These are phyloP conservation scores for Lepus timidus DNA, from an alignment of 2,113 vertebrate genomes.

Conservation along the genomic window DNA sequence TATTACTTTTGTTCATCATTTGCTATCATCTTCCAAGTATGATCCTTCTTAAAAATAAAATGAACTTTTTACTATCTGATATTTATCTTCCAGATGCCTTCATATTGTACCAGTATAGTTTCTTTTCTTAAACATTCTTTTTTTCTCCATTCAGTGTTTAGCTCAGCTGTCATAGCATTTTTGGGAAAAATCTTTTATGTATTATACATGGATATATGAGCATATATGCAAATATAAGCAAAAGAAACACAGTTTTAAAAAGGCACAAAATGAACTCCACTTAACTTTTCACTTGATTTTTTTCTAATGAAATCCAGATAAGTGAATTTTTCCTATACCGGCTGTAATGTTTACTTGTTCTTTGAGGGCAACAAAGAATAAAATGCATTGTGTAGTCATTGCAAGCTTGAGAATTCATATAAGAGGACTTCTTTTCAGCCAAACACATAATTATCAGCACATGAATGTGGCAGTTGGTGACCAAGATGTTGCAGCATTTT, in stretches of 20 bases:
- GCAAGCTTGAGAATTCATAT: neutral
- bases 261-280: neutral
- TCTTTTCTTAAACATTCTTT: neutral
- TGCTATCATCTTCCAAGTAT: neutral
- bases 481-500: too few relatives aligned
- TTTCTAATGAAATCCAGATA: neutral
- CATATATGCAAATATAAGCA: neutral
- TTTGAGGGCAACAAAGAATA: neutral
- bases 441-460: neutral
- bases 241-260: neutral
- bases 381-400: neutral
- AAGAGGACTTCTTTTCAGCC: neutral
- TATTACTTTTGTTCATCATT: neutral
- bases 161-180: neutral
- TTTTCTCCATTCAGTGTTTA: neutral
- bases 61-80: neutral
- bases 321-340: neutral
- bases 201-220: neutral
- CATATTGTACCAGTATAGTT: neutral
- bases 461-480: too few relatives aligned
- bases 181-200: too few relatives aligned
- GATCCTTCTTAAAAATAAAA: conserved; percentile 29
- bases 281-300: neutral
- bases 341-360: neutral
- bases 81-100: neutral